Evolutionary conservation across 2,888 invertebrate species (phyloP).

Genomic region (Galeruca laticollis): DNA sequence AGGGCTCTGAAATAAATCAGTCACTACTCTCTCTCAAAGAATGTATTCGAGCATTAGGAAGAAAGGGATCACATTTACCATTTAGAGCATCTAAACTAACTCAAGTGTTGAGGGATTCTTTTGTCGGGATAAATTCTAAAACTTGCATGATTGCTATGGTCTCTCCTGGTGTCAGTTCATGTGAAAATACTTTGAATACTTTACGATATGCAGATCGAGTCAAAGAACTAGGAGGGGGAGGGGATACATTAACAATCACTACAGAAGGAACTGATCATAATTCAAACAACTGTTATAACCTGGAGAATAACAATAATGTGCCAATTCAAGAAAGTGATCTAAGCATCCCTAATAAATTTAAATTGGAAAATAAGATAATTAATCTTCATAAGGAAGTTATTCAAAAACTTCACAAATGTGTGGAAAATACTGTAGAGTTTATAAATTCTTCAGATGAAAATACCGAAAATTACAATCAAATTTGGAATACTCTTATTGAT

Average conservation of each 20-base stretch:
- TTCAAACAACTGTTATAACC: slow-evolving; percentile 38
- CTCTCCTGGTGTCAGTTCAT: slow-evolving; percentile 94
- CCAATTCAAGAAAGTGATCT: slow-evolving; percentile 25
- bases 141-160: slow-evolving; percentile 99
- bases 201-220: slow-evolving; percentile 97
- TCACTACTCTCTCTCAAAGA: slow-evolving; percentile 98
- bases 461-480: slow-evolving; percentile 90
- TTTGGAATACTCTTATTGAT: slow-evolving; percentile 84
- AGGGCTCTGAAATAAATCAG: slow-evolving; percentile 97
- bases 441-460: slow-evolving; percentile 86
- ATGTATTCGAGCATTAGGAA: slow-evolving; percentile 95
- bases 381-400: slow-evolving; percentile 86
- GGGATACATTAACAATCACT: slow-evolving; percentile 57
- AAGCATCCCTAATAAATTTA: slow-evolving; percentile 25
- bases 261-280: slow-evolving; percentile 29
- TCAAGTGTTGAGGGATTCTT: slow-evolving; percentile 92
- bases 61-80: slow-evolving; percentile 95
- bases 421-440: slow-evolving; percentile 78
- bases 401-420: slow-evolving; percentile 76
- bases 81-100: slow-evolving; percentile 98
- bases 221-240: slow-evolving; percentile 90
- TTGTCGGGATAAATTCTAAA: slow-evolving; percentile 96
- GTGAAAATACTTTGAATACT: slow-evolving; percentile 98
- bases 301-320: slow-evolving; percentile 28
- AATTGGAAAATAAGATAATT: slow-evolving; percentile 82